phyloP scores from a whole-genome alignment of 2,113 vertebrate species.

The Cynopterus brachyotis region DNA sequence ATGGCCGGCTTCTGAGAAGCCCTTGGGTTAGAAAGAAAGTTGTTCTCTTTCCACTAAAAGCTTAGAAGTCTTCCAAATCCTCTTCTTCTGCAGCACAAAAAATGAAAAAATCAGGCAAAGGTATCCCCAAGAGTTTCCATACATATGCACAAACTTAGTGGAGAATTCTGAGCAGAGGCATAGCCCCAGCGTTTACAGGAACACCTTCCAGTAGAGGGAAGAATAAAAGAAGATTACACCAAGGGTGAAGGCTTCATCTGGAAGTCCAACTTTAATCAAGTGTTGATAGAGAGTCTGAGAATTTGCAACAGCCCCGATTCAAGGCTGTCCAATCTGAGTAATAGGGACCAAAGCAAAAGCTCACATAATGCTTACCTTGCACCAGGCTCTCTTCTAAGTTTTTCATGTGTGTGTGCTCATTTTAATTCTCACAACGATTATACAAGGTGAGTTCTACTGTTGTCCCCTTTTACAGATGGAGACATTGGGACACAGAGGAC shows the following conservation, averaged over 20 bases:
- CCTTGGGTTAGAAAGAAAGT: conserved; percentile 8
- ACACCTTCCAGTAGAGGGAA: neutral
- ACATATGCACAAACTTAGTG: neutral
- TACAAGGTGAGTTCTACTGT: neutral
- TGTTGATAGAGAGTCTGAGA: neutral
- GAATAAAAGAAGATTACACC: neutral
- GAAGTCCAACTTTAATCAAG: neutral
- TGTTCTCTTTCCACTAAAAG: neutral
- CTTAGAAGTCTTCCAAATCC: neutral
- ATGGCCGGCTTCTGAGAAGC: neutral
- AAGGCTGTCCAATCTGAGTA: neutral
- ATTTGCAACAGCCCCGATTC: neutral
- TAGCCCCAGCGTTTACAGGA: neutral
- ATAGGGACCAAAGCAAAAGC: neutral
- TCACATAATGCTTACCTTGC: fast-evolving
- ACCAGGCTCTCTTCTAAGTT: neutral
- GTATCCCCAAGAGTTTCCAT: conserved; percentile 8
- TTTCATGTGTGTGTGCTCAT: neutral
- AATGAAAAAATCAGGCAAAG: neutral
- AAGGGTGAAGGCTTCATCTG: neutral
- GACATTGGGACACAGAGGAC: neutral
- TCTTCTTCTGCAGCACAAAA: neutral
- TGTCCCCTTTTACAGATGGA: neutral
- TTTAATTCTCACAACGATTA: neutral
- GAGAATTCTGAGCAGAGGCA: conserved; percentile 15